phyloP scores from a whole-genome alignment of 2,797 vertebrate genomes.

The Nyctibius grandis region DNA sequence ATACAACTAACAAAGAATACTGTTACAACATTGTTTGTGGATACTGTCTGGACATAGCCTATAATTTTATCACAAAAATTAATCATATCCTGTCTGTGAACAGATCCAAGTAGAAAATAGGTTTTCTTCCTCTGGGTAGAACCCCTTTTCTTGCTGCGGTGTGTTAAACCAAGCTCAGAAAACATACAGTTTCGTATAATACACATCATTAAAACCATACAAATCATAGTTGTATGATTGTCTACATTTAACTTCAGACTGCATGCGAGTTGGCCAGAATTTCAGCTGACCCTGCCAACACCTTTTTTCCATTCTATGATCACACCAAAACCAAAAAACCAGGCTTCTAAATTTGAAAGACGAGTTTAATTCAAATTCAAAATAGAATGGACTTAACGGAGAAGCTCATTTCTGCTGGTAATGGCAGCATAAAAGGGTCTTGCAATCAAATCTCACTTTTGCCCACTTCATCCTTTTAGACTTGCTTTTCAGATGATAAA shows the following conservation, averaged over 20 bases:
- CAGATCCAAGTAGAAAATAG: background rate
- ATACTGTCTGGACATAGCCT: background rate
- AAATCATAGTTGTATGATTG: background rate
- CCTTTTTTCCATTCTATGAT: background rate
- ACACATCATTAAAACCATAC: background rate
- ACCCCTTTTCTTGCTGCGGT: background rate
- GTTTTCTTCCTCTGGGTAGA: background rate
- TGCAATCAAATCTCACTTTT: background rate
- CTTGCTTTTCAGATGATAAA: background rate
- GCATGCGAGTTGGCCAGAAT: rapidly evolving
- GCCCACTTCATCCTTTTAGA: background rate
- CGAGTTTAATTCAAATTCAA: background rate
- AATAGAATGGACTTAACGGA: background rate
- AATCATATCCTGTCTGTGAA: background rate
- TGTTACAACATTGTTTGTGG: background rate
- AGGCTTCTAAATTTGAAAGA: background rate
- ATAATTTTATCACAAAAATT: background rate
- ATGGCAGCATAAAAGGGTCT: background rate
- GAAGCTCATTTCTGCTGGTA: background rate
- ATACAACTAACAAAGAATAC: background rate
- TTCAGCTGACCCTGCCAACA: background rate
- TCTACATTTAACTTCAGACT: background rate
- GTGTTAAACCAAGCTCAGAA: background rate
- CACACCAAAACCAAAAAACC: background rate
- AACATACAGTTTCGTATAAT: background rate